Percentiles rank a stretch among this genome's conserved stretches.
Conservation (phyloP, 30 jellyfish, hydroid and myxozoan species). For the Haliclystus octoradiatus region DNA sequence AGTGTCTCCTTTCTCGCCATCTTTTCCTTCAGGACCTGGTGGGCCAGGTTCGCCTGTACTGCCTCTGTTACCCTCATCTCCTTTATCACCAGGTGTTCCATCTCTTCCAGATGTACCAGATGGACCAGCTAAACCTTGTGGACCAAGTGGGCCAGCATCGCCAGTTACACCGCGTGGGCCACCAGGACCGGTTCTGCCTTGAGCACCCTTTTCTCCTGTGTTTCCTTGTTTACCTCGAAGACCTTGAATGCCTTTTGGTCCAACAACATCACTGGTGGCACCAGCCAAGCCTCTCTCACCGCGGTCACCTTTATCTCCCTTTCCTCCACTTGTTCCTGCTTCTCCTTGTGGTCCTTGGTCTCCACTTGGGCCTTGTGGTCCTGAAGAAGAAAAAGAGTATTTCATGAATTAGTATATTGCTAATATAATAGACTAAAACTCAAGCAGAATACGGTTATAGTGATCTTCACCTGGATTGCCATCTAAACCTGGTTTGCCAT, state of each 20-base stretch:
- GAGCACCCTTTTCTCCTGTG: not conserved
- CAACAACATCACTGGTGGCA: constrained; percentile 60
- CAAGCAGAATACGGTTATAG: not conserved
- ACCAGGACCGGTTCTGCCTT: not conserved
- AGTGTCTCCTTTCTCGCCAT: constrained; percentile 22
- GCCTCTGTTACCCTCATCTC: constrained; percentile 44
- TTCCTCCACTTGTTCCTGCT: constrained; percentile 16
- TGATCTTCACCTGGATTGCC: constrained; percentile 17
- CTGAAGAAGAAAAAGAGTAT: not conserved
- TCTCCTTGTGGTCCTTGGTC: constrained; percentile 21
- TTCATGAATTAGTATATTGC: no score
- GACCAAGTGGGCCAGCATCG: constrained; percentile 50
- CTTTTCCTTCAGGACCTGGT: constrained; percentile 34
- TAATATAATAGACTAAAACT: no score
- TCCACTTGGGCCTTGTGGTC: constrained; percentile 6
- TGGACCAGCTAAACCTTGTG: constrained; percentile 35
- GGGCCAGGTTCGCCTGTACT: constrained; percentile 46
- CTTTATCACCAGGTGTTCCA: constrained; percentile 47
- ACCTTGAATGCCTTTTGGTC: constrained; percentile 84
- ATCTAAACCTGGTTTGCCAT: not conserved
- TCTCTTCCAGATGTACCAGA: constrained; percentile 37
- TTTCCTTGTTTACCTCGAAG: constrained; percentile 42
- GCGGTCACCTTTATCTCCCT: constrained; percentile 27
- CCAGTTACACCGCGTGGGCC: constrained; percentile 51
- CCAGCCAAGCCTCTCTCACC: constrained; percentile 41